phyloP scores from a whole-genome alignment of 2,797 vertebrate species.

The Nothura maculosa region DNA sequence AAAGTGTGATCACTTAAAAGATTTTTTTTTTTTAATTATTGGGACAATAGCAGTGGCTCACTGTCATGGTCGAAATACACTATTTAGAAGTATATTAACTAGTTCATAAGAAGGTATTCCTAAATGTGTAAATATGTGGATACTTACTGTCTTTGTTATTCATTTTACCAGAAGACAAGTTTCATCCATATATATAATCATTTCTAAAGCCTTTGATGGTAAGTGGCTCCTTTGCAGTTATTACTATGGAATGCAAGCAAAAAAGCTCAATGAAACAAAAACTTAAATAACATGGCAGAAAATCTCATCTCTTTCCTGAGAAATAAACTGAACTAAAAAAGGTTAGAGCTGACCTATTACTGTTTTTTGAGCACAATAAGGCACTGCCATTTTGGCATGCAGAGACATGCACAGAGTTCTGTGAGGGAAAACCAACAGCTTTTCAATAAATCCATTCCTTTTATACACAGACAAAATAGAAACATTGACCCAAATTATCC shows the following conservation, averaged over 20 bases:
- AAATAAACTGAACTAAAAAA: neutral
- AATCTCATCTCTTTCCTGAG: neutral
- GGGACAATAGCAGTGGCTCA: neutral
- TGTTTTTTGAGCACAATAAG: neutral
- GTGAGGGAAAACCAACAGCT: neutral
- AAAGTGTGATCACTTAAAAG: neutral
- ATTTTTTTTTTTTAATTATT: neutral
- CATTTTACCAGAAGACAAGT: too few species aligned
- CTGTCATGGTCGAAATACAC: neutral
- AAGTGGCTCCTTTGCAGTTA: neutral
- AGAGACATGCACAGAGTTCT: neutral
- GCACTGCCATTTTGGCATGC: neutral
- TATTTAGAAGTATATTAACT: neutral
- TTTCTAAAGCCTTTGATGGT: neutral
- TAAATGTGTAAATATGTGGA: neutral
- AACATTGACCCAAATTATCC: neutral
- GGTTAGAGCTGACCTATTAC: neutral
- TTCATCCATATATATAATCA: neutral
- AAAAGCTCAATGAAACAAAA: neutral
- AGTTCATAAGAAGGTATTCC: neutral
- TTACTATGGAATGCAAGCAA: neutral
- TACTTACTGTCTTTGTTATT: neutral
- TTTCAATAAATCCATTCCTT: neutral
- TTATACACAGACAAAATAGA: neutral
- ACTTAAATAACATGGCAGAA: neutral